phyloP scores from a whole-genome alignment of 37 sponge, comb jelly and placozoan species.

The Oscarella lobularis region DNA sequence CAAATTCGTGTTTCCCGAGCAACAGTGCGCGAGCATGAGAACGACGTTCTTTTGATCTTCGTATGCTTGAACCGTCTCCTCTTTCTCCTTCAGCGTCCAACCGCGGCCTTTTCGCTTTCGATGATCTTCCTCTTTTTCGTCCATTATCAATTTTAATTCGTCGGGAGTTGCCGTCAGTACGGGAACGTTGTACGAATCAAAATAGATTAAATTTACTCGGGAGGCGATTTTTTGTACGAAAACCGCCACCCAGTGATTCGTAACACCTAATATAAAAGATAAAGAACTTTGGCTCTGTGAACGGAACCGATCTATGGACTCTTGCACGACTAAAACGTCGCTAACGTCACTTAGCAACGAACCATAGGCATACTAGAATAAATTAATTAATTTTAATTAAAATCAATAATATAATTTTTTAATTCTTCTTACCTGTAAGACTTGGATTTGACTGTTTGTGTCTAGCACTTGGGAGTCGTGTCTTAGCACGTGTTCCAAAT shows the following conservation, averaged over 20 bases:
- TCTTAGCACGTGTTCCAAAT: no score
- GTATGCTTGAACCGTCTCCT: conserved; percentile 14
- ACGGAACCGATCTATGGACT: no score
- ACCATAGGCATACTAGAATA: no score
- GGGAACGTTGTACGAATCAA: conserved; percentile 32
- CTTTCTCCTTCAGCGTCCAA: conserved; percentile 16
- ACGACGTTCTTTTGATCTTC: conserved; percentile 25
- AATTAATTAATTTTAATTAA: no score
- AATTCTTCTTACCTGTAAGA: no score
- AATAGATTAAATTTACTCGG: conserved; percentile 14
- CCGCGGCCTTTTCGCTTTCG: conserved; percentile 16
- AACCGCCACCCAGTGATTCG: conserved; percentile 40
- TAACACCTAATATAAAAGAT: conserved; percentile 42
- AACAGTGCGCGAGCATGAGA: conserved; percentile 18
- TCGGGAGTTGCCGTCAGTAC: conserved; percentile 8
- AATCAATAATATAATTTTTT: no score
- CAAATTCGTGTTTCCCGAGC: conserved; percentile 13
- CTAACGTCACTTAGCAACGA: no score
- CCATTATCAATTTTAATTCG: conserved; percentile 9
- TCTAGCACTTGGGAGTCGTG: no score
- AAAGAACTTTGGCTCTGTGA: no score
- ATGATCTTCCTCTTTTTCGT: conserved; percentile 29
- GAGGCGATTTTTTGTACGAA: conserved; percentile 7
- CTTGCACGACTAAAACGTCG: no score
- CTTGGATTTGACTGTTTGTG: no score